Conservation (phyloP, 2,113 vertebrate genomes). For the Lophotis ruficrista region DNA sequence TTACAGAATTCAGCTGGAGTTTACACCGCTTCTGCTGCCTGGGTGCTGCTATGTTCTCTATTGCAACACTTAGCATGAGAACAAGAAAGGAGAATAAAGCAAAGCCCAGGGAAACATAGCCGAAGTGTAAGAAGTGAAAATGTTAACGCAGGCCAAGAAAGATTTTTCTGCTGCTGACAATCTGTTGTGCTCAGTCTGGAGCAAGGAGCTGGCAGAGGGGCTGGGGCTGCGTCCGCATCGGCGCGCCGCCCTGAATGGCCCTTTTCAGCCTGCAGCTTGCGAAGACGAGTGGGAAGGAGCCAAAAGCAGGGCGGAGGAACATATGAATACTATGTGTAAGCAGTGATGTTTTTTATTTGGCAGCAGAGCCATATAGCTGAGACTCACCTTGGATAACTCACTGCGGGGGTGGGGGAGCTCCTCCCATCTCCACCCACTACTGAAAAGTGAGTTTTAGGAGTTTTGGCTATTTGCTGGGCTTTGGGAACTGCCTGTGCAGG, state of each 20-base stretch:
- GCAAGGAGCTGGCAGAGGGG: neutral
- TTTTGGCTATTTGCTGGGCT: neutral
- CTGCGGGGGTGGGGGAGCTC: neutral
- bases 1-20: neutral
- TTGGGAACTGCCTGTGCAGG: neutral
- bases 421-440: neutral
- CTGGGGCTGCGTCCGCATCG: fast-evolving
- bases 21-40: neutral
- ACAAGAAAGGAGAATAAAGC: neutral
- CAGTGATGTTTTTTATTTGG: conserved; percentile 26
- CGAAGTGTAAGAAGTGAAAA: conserved; percentile 27
- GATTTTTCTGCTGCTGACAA: conserved; percentile 23
- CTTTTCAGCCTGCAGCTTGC: conserved; percentile 53
- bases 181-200: neutral
- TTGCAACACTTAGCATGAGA: neutral
- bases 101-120: neutral
- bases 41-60: neutral
- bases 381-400: conserved; percentile 47
- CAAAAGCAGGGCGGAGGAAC: conserved; percentile 23
- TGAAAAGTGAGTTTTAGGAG: neutral
- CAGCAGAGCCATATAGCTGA: neutral
- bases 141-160: neutral
- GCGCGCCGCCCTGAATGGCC: conserved; percentile 32
- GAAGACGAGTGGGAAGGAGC: conserved; percentile 28
- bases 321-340: conserved; percentile 50